Base-by-base conservation (phyloP, 2,888 invertebrate species). In the Idaea aversata region DNA sequence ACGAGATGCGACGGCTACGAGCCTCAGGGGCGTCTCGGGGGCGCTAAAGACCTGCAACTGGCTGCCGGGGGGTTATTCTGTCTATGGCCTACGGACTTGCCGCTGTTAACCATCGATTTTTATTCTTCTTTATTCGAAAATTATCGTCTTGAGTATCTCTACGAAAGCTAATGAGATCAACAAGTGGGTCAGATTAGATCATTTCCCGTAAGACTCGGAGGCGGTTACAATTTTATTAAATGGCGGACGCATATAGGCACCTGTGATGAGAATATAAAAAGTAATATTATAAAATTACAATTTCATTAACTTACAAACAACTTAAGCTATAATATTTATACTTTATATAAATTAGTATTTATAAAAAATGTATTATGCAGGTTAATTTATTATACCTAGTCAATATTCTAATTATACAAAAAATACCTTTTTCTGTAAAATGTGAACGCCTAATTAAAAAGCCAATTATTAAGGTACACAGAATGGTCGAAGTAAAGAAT, bases 51-150 rank as follows among this genome's bases (percentile, higher is more conserved):
- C 92, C 92, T 91, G 92, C 75, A 91, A 92, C 88, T 92, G 91
- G 90, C 92, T 92, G 91, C 90, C 92, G 91, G 92, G 91, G 91
- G 88, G 86, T 91, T 90, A 91, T 81, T 86, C 87, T 88, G 85
- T 87, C 87, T 88, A 87, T 79, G 82, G 84, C 85, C 85, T 88
- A 88, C 80, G 86, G 87, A 86, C 86, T 80, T 75, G 86, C 88
- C 89, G 91, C 89, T 84, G 81, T 77, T 70, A 77, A 82, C 82
- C 82, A 82, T 75, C 78, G 79, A 79, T 76, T 76, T 79, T 75
- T 75, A 25, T 78, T 82, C 79, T 81, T 80, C 79, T 77, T 81
- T 74, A 75, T 64, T 68, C 63, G 64, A 70, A 59, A 65, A 71
- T 67, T 71, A 65, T 73, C 75, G 71, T 68, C 67, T 76, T 76